Evolutionary conservation across 2,888 invertebrate genomes (phyloP).

Genomic region (Caenorhabditis imperialis): DNA sequence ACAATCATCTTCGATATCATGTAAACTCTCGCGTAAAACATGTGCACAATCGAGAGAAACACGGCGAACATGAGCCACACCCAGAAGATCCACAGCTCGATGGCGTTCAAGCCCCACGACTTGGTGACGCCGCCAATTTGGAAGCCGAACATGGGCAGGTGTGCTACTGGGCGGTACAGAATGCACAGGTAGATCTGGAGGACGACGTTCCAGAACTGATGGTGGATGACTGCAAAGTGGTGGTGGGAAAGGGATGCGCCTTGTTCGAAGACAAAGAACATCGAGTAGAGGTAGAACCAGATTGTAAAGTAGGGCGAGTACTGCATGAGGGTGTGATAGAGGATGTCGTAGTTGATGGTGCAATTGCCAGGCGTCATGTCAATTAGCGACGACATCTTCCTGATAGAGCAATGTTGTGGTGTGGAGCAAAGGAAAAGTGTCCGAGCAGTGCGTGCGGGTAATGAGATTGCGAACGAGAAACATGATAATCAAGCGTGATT

Average conservation of each 20-base stretch:
- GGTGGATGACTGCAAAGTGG: conserved; percentile 28
- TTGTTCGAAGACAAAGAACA: conserved; percentile 30
- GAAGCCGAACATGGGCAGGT: conserved; percentile 49
- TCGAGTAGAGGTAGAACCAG: conserved; percentile 40
- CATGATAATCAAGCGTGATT: no score
- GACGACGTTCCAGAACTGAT: conserved; percentile 39
- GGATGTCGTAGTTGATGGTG: conserved; percentile 37
- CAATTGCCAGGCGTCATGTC: conserved; percentile 34
- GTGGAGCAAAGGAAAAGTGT: not conserved
- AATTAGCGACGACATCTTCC: conserved; percentile 3
- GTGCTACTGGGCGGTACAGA: conserved; percentile 39
- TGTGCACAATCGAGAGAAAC: conserved; percentile 33
- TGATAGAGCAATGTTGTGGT: no score
- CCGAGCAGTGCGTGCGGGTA: not conserved
- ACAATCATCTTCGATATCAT: conserved; percentile 39
- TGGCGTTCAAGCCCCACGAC: conserved; percentile 36
- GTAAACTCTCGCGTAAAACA: conserved; percentile 36
- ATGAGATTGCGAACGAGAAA: no score
- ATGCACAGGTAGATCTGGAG: conserved; percentile 42
- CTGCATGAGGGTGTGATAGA: conserved; percentile 37
- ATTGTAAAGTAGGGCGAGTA: conserved; percentile 38
- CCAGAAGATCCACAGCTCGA: conserved; percentile 44
- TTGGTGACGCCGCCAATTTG: conserved; percentile 37
- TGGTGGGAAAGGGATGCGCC: conserved; percentile 22
- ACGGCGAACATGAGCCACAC: conserved; percentile 36